Base-by-base conservation (phyloP, 2,113 vertebrate genomes). In the Sphaerodactylus townsendi region DNA sequence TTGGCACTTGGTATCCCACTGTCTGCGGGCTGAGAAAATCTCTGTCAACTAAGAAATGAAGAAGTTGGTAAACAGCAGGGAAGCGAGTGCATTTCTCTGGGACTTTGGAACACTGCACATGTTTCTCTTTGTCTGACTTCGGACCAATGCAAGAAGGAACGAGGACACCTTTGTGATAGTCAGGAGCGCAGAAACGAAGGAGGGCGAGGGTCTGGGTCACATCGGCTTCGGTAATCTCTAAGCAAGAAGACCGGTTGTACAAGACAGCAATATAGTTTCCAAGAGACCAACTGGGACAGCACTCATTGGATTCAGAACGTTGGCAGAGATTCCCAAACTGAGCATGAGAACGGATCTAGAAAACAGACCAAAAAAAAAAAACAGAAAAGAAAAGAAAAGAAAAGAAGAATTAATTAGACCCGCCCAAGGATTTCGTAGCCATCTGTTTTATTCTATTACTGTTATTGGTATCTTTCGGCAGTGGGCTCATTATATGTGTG, bases 231-330 rank as follows among this genome's bases (percentile, higher is more conserved):
- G 97, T 99, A 74, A 98, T 97, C 83, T 97, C 97, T 88, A 97
- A 91, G 92, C 98, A 99, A 0, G 97, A 97, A 17, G 98, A 98
- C 66, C 97, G 97, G 77, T 99, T 99, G 87, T 97, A 97, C 65
- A 99, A 96, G 73, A 97, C 96, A 5, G 98, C 97, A 82, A 99
- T 96, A 72, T 98, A 99, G 95, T 99, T 99, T 91, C 98, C 98
- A 89, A 99, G 94, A 75, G 98, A 99, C 98, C 98, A 99, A 95
- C 98, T 99, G 1, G 98, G 98, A 93, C 98, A 99, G 93, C 98
- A 99, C 86, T 97, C 94, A 0, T 96, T 94, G 64, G 92, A 85
- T 41, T 94, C 92, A 1, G 96, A 96, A 25, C 96, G 97, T 90
- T 98, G 97, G 93, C 99, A 99, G 88, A 99, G 94, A 68, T 98